Conservation (phyloP, 53 echinoderm and acorn worm genomes). For the Stichopus horrens region DNA sequence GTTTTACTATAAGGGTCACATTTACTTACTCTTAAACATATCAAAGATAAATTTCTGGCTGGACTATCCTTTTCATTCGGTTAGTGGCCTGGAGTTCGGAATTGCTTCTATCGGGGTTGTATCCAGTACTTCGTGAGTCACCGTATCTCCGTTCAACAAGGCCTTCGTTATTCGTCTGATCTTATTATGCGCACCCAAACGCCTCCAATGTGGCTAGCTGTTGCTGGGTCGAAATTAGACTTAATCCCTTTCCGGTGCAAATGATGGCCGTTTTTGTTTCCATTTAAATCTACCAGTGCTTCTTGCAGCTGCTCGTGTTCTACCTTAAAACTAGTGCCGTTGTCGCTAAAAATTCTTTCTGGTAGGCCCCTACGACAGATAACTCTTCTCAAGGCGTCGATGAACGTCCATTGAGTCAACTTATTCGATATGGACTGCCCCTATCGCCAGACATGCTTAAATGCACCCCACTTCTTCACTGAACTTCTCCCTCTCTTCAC, state of each 20-base stretch:
- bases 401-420: slow-evolving; percentile 63
- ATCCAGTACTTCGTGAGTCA: slow-evolving; percentile 45
- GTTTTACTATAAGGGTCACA: too few relatives aligned
- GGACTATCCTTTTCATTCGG: too few relatives aligned
- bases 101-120: slow-evolving; percentile 65
- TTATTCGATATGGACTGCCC: slow-evolving; percentile 71
- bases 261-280: background rate
- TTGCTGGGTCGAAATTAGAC: slow-evolving; percentile 58
- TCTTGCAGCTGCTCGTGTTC: slow-evolving; percentile 52
- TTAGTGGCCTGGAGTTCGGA: slow-evolving; percentile 62
- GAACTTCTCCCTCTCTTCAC: slow-evolving; percentile 48
- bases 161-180: slow-evolving; percentile 45
- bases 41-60: too few relatives aligned
- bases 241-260: slow-evolving; percentile 26
- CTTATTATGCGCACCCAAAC: slow-evolving; percentile 68
- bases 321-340: slow-evolving; percentile 60
- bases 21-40: too few relatives aligned
- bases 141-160: slow-evolving; percentile 46
- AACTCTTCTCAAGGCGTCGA: slow-evolving; percentile 57
- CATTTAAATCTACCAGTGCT: slow-evolving; percentile 31
- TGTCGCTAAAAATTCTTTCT: slow-evolving; percentile 60
- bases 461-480: slow-evolving; percentile 55
- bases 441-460: slow-evolving; percentile 55
- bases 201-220: slow-evolving; percentile 63
- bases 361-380: slow-evolving; percentile 54